Conservation (phyloP, 2,113 vertebrate genomes). For the Hydrolagus affinis region DNA sequence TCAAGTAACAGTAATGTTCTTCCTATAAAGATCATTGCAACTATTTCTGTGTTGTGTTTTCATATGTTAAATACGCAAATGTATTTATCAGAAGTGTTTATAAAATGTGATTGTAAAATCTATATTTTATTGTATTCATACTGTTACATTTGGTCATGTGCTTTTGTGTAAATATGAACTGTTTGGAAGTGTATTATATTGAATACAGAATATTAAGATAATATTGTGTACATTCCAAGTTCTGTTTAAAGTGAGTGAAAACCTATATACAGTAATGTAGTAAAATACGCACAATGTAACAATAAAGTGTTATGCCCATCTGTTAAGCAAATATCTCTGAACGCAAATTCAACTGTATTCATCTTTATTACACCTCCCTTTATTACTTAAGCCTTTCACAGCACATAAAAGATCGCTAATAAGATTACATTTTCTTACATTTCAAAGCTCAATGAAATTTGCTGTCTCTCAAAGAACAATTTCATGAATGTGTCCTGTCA, state of each 20-base stretch:
- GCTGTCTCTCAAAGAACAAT: too few species aligned
- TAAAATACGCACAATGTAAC: conserved; percentile 22
- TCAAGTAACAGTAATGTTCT: conserved; percentile 5
- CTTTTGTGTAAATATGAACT: conserved; percentile 25
- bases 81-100: conserved; percentile 21
- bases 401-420: too few species aligned
- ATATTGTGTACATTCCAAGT: conserved; percentile 27
- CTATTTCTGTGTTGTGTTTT: conserved; percentile 23
- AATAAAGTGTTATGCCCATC: conserved; percentile 29
- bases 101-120: conserved; percentile 30
- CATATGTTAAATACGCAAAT: conserved; percentile 30
- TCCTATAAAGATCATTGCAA: neutral
- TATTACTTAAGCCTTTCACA: too few species aligned
- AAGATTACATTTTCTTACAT: too few species aligned
- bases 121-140: conserved; percentile 16
- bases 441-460: too few species aligned
- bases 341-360: too few species aligned
- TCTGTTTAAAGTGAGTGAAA: conserved; percentile 18
- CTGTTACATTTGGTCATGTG: conserved; percentile 10
- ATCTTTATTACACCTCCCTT: too few species aligned
- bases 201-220: conserved; percentile 27
- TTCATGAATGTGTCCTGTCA: too few species aligned
- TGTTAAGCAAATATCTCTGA: neutral
- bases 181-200: conserved; percentile 21
- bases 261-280: conserved; percentile 8